phyloP scores from a whole-genome alignment of 2,797 vertebrate species.

The Notamacropus eugenii region DNA sequence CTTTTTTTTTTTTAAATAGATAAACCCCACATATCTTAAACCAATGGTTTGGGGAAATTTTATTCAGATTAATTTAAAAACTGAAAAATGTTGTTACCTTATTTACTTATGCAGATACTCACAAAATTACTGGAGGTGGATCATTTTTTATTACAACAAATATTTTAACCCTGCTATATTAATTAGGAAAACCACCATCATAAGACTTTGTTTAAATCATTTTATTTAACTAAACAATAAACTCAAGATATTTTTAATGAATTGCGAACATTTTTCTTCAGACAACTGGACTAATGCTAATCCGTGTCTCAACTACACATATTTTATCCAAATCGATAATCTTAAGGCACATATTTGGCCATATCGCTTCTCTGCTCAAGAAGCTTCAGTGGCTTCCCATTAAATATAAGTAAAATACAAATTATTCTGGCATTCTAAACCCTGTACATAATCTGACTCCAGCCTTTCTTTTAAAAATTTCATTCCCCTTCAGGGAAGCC shows the following conservation, averaged over 20 bases:
- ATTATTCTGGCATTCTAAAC: neutral
- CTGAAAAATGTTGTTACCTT: neutral
- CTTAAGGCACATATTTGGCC: neutral
- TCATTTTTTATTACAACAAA: neutral
- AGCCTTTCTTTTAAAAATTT: neutral
- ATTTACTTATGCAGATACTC: neutral
- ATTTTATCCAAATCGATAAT: neutral
- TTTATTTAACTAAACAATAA: neutral
- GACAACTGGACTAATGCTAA: neutral
- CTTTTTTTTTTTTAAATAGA: neutral
- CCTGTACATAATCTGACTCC: neutral
- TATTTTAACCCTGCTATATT: neutral
- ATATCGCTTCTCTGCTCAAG: neutral
- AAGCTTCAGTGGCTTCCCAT: neutral
- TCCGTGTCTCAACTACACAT: neutral
- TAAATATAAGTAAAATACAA: neutral
- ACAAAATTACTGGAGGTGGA: neutral
- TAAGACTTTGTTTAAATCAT: neutral
- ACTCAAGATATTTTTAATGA: neutral
- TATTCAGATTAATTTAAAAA: neutral
- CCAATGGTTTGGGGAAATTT: neutral
- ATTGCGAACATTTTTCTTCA: neutral
- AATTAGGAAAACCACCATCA: neutral
- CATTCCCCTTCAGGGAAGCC: neutral
- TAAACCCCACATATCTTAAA: neutral